Evolutionary conservation across 2,888 invertebrate genomes (phyloP).

Genomic region (Cordilura impudica): DNA sequence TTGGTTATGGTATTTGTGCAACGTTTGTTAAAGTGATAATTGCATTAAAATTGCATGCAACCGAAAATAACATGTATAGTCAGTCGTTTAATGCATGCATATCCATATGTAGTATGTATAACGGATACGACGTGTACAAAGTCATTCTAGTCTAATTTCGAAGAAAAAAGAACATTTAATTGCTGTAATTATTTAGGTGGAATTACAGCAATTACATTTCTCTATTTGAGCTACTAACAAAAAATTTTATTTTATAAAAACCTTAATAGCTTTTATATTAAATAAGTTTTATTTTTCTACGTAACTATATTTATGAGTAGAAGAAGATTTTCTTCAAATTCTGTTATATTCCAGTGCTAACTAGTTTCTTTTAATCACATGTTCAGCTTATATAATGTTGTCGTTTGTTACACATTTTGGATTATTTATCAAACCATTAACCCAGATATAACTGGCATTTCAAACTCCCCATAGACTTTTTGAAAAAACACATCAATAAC

Average conservation of each 20-base stretch:
- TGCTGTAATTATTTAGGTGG: too few relatives aligned
- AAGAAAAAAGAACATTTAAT: neutral
- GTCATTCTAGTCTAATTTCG: neutral
- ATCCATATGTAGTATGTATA: too few relatives aligned
- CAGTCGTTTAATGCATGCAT: neutral
- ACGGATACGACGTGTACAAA: neutral
- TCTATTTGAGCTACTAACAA: too few relatives aligned
- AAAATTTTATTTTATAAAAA: too few relatives aligned
- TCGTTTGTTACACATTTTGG: neutral
- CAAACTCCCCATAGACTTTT: constrained; percentile 1
- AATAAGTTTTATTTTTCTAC: too few relatives aligned
- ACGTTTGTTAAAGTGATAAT: constrained; percentile 63
- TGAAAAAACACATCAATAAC: constrained; percentile 39
- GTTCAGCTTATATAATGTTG: neutral
- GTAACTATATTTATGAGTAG: too few relatives aligned
- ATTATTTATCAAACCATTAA: constrained; percentile 46
- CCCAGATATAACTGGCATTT: constrained; percentile 40
- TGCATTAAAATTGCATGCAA: constrained; percentile 61
- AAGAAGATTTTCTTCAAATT: too few relatives aligned
- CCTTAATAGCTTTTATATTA: too few relatives aligned
- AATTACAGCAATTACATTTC: too few relatives aligned
- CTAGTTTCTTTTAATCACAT: too few relatives aligned
- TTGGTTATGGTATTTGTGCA: constrained; percentile 3
- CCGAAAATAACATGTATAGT: constrained; percentile 40
- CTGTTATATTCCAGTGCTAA: too few relatives aligned